Evolutionary conservation across 2,888 invertebrate species (phyloP).

Genomic region (Anoncus sp.): DNA sequence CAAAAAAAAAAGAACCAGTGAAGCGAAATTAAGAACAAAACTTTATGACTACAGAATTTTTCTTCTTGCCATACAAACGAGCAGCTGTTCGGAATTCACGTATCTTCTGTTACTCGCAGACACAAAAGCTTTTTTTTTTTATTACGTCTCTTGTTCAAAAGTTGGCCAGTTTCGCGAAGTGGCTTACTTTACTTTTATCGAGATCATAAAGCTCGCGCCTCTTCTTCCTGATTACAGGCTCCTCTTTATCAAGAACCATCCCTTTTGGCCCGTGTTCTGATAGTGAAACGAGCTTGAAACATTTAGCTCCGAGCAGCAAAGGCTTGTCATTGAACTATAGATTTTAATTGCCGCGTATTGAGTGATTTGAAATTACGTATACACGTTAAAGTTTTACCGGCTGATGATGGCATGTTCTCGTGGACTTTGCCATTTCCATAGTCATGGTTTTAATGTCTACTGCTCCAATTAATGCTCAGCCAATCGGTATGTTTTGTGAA

Average conservation of each 20-base stretch:
- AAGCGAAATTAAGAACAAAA: conserved; percentile 27
- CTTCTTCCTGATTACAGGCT: conserved; percentile 11
- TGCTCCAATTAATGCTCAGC: too few relatives aligned
- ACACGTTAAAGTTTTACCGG: too few relatives aligned
- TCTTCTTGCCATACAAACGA: not conserved
- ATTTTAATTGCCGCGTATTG: too few relatives aligned
- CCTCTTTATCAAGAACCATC: not conserved
- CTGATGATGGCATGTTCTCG: too few relatives aligned
- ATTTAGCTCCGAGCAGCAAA: too few relatives aligned
- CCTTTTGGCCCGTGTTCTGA: not conserved
- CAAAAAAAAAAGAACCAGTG: conserved; percentile 1
- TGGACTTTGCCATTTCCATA: too few relatives aligned
- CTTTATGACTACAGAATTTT: conserved; percentile 13
- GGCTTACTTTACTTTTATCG: conserved; percentile 38
- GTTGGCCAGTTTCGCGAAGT: not conserved
- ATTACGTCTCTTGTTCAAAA: conserved; percentile 28
- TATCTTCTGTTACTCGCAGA: conserved; percentile 11
- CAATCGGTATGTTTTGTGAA: too few relatives aligned
- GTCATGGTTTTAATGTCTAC: too few relatives aligned
- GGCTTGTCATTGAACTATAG: too few relatives aligned
- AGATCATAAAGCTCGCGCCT: conserved; percentile 13
- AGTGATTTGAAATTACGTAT: too few relatives aligned
- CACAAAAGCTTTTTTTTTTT: conserved; percentile 18
- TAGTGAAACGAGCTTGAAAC: too few relatives aligned
- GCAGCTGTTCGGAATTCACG: conserved; percentile 16